Base-by-base conservation (phyloP, 1,140 invertebrate genomes). In the Tetramorium alpestre region DNA sequence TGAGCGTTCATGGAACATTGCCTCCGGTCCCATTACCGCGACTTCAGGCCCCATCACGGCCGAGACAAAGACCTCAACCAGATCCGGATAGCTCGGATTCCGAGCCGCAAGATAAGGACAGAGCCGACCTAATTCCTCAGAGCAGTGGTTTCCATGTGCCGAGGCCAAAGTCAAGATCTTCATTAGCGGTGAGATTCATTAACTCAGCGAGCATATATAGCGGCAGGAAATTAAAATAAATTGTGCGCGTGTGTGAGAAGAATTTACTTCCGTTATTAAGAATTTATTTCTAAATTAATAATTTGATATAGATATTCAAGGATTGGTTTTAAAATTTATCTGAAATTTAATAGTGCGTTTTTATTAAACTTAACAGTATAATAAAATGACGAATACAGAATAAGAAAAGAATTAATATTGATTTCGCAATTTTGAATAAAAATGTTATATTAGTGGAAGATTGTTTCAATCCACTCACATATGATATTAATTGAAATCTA, bases 91-190 rank as follows among this genome's bases (percentile, higher is more conserved):
- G 95, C 93, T 96, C 96, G 0, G 96, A 96, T 73, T 96, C 96
- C n/a, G 96, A 96, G 86, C 95, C 94, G 0, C 96, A 96, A 86
- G 96, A 97, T 82, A 97, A 97, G 92, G 97, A 97, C 92, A 96
- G 97, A 84, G 96, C 97, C 22, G 97, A 98, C 93, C 94, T 98
- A 49, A 95, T 95, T 65, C 96, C 98, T 5, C 96, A 96, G 11
- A 94, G 82, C 28, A 94, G 92, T 67, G 94, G 94, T 13, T 95
- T 95, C 77, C 95, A 96, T 44, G 97, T 98, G 70, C 97, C 98
- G 1, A 96, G 98, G 89, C 97, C 98, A 16, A 98, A 98, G 94
- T 98, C 97, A 73, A 96, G 97, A 85, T 97, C 96, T 69, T 97
- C 97, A 70, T 95, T 97, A 92, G 96, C 97, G 85, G 97, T 97